Conservation (phyloP, 1,140 invertebrate genomes). For the Bradysia coprophila region DNA sequence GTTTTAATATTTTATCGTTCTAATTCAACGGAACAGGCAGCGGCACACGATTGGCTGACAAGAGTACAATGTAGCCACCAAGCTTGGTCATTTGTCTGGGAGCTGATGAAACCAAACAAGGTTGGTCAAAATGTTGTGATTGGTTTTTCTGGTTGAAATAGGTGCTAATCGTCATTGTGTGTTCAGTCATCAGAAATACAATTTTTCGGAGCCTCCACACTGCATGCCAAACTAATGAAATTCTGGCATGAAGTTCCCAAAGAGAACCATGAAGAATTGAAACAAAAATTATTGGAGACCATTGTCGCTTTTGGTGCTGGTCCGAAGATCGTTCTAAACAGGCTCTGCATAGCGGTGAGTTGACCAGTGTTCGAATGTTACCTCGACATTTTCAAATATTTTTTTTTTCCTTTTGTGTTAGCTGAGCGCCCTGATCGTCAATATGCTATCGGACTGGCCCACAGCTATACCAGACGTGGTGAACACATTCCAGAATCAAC, state of each 20-base stretch:
- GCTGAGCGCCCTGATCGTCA: constrained; percentile 46
- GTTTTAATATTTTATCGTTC: constrained; percentile 17
- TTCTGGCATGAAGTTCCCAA: constrained; percentile 68
- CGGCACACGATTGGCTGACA: constrained; percentile 67
- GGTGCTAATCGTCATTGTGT: too few relatives aligned
- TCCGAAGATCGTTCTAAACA: constrained; percentile 66
- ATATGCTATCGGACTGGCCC: constrained; percentile 41
- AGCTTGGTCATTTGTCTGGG: constrained; percentile 82
- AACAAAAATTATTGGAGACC: constrained; percentile 52
- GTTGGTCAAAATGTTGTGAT: constrained; percentile 21
- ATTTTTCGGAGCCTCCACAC: constrained; percentile 78
- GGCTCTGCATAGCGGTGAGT: constrained; percentile 73
- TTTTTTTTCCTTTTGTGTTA: constrained; percentile 18
- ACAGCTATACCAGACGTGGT: constrained; percentile 42
- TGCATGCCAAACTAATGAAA: constrained; percentile 72
- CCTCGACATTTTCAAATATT: too few relatives aligned
- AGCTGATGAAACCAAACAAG: constrained; percentile 57
- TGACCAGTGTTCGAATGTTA: not conserved
- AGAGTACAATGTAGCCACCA: constrained; percentile 59
- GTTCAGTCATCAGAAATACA: constrained; percentile 72
- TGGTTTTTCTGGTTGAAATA: not conserved
- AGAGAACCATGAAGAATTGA: constrained; percentile 52
- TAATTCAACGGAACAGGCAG: constrained; percentile 35
- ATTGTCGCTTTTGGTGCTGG: constrained; percentile 56
- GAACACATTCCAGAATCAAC: constrained; percentile 37